Evolutionary conservation across 2,888 invertebrate species (phyloP).

Genomic region (Drosophila mulleri): DNA sequence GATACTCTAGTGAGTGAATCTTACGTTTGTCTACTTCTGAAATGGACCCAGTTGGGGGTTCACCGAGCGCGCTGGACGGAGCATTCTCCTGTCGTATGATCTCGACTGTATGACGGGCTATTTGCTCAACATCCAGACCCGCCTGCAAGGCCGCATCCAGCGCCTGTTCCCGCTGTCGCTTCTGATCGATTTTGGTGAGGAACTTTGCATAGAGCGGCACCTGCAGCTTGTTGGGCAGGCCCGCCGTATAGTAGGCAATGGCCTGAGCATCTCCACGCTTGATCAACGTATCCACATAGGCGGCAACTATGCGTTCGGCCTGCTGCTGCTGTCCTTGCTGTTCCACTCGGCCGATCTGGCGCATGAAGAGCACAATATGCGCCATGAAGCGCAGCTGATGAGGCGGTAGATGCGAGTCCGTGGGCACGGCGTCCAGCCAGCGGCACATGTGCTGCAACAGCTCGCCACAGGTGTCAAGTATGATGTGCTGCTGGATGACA

Average conservation of each 20-base stretch:
- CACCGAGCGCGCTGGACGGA: constrained; percentile 75
- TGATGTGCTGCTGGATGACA: constrained; percentile 93
- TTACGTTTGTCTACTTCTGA: constrained; percentile 90
- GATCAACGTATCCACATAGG: constrained; percentile 90
- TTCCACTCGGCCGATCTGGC: constrained; percentile 90
- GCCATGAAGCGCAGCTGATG: constrained; percentile 90
- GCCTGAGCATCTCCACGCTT: constrained; percentile 90
- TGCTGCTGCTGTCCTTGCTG: constrained; percentile 89
- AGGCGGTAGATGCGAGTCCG: constrained; percentile 82
- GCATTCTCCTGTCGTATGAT: constrained; percentile 86
- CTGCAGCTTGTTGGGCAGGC: constrained; percentile 89
- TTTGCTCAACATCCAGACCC: constrained; percentile 92
- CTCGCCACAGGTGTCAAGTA: constrained; percentile 91
- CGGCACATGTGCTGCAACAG: constrained; percentile 90
- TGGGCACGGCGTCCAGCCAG: constrained; percentile 86
- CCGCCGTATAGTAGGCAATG: constrained; percentile 94
- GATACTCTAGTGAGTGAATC: constrained; percentile 94
- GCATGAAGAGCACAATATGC: constrained; percentile 93
- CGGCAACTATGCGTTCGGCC: constrained; percentile 91
- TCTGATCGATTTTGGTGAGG: constrained; percentile 89
- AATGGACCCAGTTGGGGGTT: constrained; percentile 85
- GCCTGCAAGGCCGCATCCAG: constrained; percentile 90
- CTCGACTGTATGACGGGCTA: constrained; percentile 94
- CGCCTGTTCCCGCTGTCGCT: constrained; percentile 87
- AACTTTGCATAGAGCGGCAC: constrained; percentile 89